A percentile compares a stretch with the other conserved stretches of the same genome.
Conservation (phyloP, 2,797 vertebrate species). For the Dromococcyx pavoninus region DNA sequence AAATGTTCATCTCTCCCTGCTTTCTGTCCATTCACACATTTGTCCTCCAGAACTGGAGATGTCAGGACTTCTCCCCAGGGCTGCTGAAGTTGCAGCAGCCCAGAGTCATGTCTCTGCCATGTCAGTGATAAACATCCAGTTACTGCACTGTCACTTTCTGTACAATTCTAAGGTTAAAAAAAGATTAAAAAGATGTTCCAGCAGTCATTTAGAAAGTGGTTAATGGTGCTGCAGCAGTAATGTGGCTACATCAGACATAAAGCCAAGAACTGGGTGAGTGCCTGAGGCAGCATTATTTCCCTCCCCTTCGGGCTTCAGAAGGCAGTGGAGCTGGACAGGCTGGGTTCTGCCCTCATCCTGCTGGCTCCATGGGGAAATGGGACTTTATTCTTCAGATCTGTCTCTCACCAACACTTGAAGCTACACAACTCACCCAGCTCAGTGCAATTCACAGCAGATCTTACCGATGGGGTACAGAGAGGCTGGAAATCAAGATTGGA, state of each 20-base stretch:
- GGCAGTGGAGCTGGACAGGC: not conserved
- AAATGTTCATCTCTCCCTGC: not conserved
- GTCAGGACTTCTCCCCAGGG: constrained; percentile 15
- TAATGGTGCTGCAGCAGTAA: not conserved
- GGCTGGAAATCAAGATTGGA: not conserved
- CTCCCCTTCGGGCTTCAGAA: not conserved
- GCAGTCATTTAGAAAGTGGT: not conserved
- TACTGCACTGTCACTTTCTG: not conserved
- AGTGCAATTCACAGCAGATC: not conserved
- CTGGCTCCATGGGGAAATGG: not conserved
- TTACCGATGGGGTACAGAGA: not conserved
- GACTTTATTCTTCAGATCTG: not conserved
- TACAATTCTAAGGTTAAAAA: not conserved
- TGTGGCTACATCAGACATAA: not conserved
- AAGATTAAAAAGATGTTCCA: not conserved
- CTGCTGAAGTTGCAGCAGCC: not conserved
- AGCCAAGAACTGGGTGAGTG: not conserved
- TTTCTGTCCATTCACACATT: not conserved
- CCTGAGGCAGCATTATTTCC: not conserved
- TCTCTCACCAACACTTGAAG: not conserved
- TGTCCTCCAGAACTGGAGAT: constrained; percentile 18
- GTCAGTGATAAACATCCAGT: not conserved
- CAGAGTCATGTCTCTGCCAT: not conserved
- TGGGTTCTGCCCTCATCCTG: not conserved
- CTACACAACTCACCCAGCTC: not conserved